Conservation (phyloP, 2,888 invertebrate genomes). For the Scaptomyza reducta region DNA sequence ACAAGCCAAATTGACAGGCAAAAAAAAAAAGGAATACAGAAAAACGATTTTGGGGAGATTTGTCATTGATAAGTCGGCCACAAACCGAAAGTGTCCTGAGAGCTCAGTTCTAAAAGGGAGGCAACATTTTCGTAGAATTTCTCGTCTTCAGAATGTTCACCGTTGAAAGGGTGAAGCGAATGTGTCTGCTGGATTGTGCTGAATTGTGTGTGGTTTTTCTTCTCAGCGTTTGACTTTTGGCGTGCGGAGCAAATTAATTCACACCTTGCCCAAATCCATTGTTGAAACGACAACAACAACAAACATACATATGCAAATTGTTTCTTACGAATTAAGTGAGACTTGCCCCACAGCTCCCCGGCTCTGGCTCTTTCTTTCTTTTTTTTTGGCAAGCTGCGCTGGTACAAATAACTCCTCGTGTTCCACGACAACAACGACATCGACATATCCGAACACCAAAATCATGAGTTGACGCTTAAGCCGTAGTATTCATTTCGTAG, state of each 20-base stretch:
- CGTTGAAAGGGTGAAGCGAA: constrained; percentile 1
- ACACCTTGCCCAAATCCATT: constrained; percentile 81
- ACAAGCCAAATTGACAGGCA: constrained; percentile 76
- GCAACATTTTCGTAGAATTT: constrained; percentile 66
- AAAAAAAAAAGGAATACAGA: constrained; percentile 47
- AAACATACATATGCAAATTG: constrained; percentile 79
- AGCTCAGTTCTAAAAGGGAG: constrained; percentile 32
- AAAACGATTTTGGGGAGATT: constrained; percentile 79
- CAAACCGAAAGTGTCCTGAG: constrained; percentile 21
- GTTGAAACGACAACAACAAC: constrained; percentile 60
- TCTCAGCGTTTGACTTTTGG: constrained; percentile 69
- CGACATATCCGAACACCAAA: constrained; percentile 83
- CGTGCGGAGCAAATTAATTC: constrained; percentile 82
- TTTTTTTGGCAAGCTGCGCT: constrained; percentile 45
- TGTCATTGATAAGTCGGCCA: constrained; percentile 77
- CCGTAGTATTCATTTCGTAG: constrained; percentile 72
- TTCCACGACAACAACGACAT: constrained; percentile 38
- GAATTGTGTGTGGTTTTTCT: constrained; percentile 68
- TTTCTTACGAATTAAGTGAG: constrained; percentile 75
- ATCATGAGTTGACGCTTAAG: constrained; percentile 40
- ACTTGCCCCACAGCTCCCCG: constrained; percentile 2
- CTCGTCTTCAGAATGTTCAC: constrained; percentile 35
- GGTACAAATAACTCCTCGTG: constrained; percentile 59
- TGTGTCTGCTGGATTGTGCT: background rate
- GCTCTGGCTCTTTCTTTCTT: background rate